Evolutionary conservation across 2,113 vertebrate species (phyloP), one percentile per base, ranked within the genome.

Genomic region (Symphodus melops): DNA sequence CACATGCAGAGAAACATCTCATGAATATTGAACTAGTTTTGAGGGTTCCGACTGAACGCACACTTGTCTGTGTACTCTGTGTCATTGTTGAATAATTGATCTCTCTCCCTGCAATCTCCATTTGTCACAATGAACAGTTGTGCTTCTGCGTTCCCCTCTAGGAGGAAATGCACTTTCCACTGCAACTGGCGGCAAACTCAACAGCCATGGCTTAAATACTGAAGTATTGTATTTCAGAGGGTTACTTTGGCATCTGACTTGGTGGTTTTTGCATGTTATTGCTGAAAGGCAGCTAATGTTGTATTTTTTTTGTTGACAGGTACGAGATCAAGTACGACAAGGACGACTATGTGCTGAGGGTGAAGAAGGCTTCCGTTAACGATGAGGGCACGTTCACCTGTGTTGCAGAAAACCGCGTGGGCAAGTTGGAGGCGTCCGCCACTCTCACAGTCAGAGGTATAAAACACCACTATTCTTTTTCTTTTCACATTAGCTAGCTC

Each of bases 281-380:
- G 59, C 20, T 49, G 20, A 67, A 10, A 3, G 60, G 70, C n/a
- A 48, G 44, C 36, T 61, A 25, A 14, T 61, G 8, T 51, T 8
- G n/a, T 14, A 51, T 92, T 36, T 33, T 36, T 33, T 91, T 76
- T 76, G 14, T 0, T 39, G 53, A 13, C 89, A 99, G 98, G 91
- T 99, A 97, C 20, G 98, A 99, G 86, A 96, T 98, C 90, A 98
- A 95, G 82, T 98, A 97, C 20, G 98, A 99, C 88, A 99, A 96
- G 86, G 98, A 99, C 9, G 98, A 99, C 87, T 97, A 98, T 53
- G 95, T 97, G 2, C 91, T 99, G 90, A 94, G 97, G 73, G 96
- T 99, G 82, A 99, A 97, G 92, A 98, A 97, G 86, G 95, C 96
- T 1, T 59, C 88, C 63, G 92, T 96, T 49, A 85, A 86, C 0